Base-by-base conservation (phyloP, 37 sponge, comb jelly and placozoan genomes). In the Amphimedon queenslandica region DNA sequence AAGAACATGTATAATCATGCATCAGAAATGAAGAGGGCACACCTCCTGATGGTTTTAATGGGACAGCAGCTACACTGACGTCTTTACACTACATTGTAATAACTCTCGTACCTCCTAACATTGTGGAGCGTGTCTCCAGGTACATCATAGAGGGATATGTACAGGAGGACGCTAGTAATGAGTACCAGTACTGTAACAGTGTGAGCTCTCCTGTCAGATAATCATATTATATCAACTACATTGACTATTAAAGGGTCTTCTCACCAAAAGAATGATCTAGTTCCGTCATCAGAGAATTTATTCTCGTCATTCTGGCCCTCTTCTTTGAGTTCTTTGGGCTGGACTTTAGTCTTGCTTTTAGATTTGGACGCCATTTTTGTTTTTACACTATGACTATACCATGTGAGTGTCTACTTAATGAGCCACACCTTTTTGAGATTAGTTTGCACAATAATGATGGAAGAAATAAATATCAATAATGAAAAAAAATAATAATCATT, bases 171-270 rank as follows among this genome's bases (percentile, higher is more conserved):
- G 1, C 55, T 27, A 1, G 39, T 64, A 16, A 91, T 72, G 4
- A 91, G 29, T 10, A 86, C 68, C 53, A 82, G 70, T 10, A 82
- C 84, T 41, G 84, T 82, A 16, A 91, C 68, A 21, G 92, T 91
- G 83, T 91, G 92, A 33, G 92, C 87, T 30, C 63, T 72, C 85
- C 90, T 87, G 61, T 2, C 64, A 40, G 66, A 61, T 23, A 53
- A 13, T n/a, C n/a, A n/a, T 47, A 60, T n/a, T 6, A 60, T n/a
- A 60, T 25, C 61, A 11, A 60, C 8, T n/a, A 60, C 27, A 60
- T 4, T 23, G 57, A 32, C 27, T 55, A 72, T 1, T 4, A 13
- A 41, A 3, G 32, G 27, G 34, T 29, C 4, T 34, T 63, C 77
- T 36, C 53, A 84, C 85, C 85, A 84, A 57, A 84, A 84, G 42